A percentile compares a stretch with the other conserved stretches of the same genome.
Conservation (phyloP, 2,888 invertebrate genomes). For the Psylliodes chrysocephalus region DNA sequence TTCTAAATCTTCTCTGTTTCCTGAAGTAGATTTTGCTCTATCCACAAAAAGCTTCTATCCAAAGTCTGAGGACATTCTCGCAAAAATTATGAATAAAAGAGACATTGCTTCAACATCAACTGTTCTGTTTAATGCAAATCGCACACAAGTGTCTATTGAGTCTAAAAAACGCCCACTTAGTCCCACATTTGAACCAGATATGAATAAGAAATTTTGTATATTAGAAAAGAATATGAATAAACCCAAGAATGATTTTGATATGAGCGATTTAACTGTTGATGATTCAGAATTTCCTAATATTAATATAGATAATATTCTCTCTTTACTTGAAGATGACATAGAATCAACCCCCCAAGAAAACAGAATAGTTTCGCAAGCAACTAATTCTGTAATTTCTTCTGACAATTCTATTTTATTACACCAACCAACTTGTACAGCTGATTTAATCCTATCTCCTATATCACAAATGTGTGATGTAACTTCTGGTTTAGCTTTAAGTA, state of each 20-base stretch:
- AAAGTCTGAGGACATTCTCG: constrained; percentile 56
- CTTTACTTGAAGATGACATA: constrained; percentile 57
- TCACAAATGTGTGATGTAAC: constrained; percentile 67
- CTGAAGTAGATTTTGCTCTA: constrained; percentile 62
- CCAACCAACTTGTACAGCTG: constrained; percentile 39
- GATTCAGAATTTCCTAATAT: constrained; percentile 45
- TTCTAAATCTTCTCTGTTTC: constrained; percentile 57
- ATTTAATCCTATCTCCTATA: constrained; percentile 64
- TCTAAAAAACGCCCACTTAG: constrained; percentile 33
- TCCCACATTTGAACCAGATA: constrained; percentile 42
- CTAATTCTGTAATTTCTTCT: constrained; percentile 49
- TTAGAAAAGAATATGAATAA: constrained; percentile 39
- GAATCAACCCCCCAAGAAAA: constrained; percentile 33
- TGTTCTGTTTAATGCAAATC: constrained; percentile 20
- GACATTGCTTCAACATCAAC: constrained; percentile 17
- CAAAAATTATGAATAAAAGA: constrained; percentile 31
- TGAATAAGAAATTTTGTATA: constrained; percentile 59
- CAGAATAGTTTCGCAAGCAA: constrained; percentile 47
- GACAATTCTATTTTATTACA: constrained; percentile 54
- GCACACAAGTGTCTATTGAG: constrained; percentile 22
- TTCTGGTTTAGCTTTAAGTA: constrained; percentile 64
- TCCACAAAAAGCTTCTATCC: constrained; percentile 70
- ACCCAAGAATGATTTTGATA: constrained; percentile 52
- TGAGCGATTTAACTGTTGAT: constrained; percentile 58
- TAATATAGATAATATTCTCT: constrained; percentile 55